Evolutionary conservation across 1,140 invertebrate species (phyloP), one percentile per base, ranked within the genome.

Genomic region (Camponotus vicinus): DNA sequence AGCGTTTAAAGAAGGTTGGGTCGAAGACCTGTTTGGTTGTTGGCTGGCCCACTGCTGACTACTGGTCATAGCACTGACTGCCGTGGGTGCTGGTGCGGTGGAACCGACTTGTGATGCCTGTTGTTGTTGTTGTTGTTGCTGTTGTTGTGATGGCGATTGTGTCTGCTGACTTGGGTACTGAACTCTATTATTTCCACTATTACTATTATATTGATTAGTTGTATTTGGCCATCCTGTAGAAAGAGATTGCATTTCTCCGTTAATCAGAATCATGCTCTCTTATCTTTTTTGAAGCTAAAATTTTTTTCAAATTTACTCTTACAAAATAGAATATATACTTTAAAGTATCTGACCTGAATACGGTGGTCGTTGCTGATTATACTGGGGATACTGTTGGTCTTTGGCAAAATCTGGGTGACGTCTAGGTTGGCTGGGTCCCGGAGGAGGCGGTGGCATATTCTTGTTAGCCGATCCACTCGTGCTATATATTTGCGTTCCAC

Each of bases 381-480:
- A 96, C 37, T 95, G 95, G 85, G 96, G 95, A 94, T 96, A 97
- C 88, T 96, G 96, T 89, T 97, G 96, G 93, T 98, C 97, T 96
- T 97, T 98, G 90, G 97, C 96, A 96, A 98, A 98, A 95, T 98
- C 98, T 63, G 97, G 98, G 95, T 98, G 98, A 91, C 98, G 95
- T 73, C 97, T 96, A 37, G 97, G 97, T 92, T 97, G 97, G 71
- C 96, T 96, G 42, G 96, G 95, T 66, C 96, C 96, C 61, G 96
- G 96, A 37, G 96, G 95, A 55, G 96, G 97, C 27, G 97, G 97
- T 27, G 96, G 96, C 96, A 97, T 97, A 84, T 95, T 96, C 93
- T 97, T 97, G 86, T 96, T 97, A 37, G 94, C 90, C 61, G 93
- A 73, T 21, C 89, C 92, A 40, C 92, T 85, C 75, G 91, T 86